A percentile compares a stretch with the other conserved stretches of the same genome.
These are phyloP conservation scores for Saimiri boliviensis DNA, from an alignment of 2,113 vertebrate species.

Conservation along the genomic window DNA sequence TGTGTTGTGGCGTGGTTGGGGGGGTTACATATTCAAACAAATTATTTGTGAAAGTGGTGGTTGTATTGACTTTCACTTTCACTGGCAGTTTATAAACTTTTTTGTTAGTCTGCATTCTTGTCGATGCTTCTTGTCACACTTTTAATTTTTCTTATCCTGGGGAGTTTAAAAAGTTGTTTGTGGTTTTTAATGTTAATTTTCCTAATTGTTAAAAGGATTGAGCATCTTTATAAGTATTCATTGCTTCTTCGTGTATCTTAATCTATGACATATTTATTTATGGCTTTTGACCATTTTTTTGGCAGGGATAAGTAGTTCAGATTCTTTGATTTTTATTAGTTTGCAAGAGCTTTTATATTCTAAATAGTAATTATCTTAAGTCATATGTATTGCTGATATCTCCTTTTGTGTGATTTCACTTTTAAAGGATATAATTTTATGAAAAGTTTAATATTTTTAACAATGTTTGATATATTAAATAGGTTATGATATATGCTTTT, in stretches of 20 bases:
- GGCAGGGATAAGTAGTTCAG: background rate
- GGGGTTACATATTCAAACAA: background rate
- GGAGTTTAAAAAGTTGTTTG: background rate
- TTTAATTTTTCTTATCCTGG: background rate
- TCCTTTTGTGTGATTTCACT: background rate
- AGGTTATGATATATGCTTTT: background rate
- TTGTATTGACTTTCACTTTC: background rate
- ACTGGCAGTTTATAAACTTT: background rate
- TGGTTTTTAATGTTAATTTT: background rate
- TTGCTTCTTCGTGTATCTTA: background rate
- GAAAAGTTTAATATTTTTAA: background rate
- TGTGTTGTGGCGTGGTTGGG: background rate
- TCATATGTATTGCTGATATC: background rate
- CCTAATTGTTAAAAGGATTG: background rate
- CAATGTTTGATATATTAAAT: background rate
- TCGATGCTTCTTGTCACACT: background rate
- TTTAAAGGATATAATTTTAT: background rate
- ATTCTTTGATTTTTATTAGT: background rate
- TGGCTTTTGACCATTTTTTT: background rate
- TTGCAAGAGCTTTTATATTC: background rate
- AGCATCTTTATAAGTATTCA: background rate
- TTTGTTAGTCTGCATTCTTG: background rate
- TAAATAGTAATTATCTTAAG: background rate
- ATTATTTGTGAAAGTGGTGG: background rate
- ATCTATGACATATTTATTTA: background rate